Conservation (phyloP, 1,140 invertebrate species). For the Wasmannia auropunctata region DNA sequence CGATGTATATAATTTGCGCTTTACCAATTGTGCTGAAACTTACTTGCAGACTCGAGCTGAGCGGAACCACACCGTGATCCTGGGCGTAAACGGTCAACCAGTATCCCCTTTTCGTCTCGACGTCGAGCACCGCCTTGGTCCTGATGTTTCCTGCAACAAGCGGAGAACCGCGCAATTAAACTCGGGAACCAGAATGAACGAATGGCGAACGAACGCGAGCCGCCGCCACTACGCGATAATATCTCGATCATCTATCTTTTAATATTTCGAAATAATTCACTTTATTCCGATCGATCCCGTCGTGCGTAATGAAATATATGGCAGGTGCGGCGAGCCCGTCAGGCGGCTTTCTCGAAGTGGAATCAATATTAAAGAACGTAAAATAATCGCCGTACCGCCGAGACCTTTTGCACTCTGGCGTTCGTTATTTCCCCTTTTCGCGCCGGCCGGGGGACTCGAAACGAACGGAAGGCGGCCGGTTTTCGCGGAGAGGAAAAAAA, state of each 20-base stretch:
- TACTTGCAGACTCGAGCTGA: slow-evolving; percentile 93
- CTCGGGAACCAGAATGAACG: neutral
- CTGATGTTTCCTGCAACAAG: slow-evolving; percentile 92
- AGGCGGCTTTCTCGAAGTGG: slow-evolving; percentile 16
- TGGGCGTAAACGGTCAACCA: slow-evolving; percentile 97
- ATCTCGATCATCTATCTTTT: slow-evolving; percentile 22
- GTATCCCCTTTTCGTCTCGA: slow-evolving; percentile 94
- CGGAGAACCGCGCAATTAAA: slow-evolving; percentile 53
- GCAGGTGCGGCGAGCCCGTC: slow-evolving; percentile 21
- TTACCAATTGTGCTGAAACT: slow-evolving; percentile 67
- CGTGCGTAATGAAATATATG: slow-evolving; percentile 29
- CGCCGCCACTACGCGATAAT: slow-evolving; percentile 4
- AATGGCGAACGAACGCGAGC: neutral
- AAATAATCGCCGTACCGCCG: slow-evolving; percentile 37
- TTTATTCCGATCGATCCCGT: slow-evolving; percentile 5
- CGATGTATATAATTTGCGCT: neutral
- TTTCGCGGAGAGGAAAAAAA: neutral
- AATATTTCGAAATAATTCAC: slow-evolving; percentile 44
- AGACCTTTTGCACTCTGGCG: slow-evolving; percentile 42
- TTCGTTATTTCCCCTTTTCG: slow-evolving; percentile 20
- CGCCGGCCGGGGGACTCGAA: neutral
- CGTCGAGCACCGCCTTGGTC: slow-evolving; percentile 93
- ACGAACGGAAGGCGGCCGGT: slow-evolving; percentile 33
- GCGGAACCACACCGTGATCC: slow-evolving; percentile 95
- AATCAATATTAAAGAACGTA: neutral